These are phyloP conservation scores for Psilopsiagon aymara DNA, from an alignment of 2,113 vertebrate genomes.

Conservation along the genomic window DNA sequence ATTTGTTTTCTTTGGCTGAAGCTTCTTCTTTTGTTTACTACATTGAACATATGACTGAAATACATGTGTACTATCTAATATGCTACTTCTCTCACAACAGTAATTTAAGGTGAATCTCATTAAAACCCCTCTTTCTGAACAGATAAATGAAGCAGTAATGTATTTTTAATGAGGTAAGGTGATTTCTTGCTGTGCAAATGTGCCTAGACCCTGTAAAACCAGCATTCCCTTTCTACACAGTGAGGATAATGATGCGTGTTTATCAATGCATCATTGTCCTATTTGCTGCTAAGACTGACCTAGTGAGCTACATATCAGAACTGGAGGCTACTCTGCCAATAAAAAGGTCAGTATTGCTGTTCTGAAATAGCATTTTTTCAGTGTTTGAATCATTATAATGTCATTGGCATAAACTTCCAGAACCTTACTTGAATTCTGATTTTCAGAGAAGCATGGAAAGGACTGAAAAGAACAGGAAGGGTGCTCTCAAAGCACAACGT, in stretches of 20 bases:
- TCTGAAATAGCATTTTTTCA: neutral
- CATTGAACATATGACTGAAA: neutral
- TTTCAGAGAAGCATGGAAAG: neutral
- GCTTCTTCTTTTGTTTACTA: neutral
- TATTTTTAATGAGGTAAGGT: slow-evolving; percentile 59
- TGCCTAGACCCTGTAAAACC: slow-evolving; percentile 36
- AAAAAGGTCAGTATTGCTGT: neutral
- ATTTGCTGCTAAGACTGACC: slow-evolving; percentile 35
- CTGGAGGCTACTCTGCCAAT: neutral
- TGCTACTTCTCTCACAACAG: slow-evolving; percentile 12
- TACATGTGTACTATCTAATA: neutral
- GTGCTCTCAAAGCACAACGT: neutral
- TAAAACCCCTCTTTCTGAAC: slow-evolving; percentile 17
- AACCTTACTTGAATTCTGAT: neutral
- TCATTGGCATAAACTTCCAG: neutral
- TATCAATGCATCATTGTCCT: slow-evolving; percentile 34
- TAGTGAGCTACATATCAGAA: slow-evolving; percentile 31
- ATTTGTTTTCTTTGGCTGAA: neutral
- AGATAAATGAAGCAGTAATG: slow-evolving; percentile 33
- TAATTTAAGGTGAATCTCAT: slow-evolving; percentile 51
- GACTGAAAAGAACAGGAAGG: neutral
- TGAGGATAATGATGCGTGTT: slow-evolving; percentile 2
- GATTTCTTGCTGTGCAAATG: slow-evolving; percentile 55
- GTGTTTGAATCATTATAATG: neutral
- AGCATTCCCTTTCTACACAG: neutral